Evolutionary conservation across 2,113 vertebrate genomes (phyloP), one percentile per base, ranked within the genome.

Genomic region (Festucalex cinctus): DNA sequence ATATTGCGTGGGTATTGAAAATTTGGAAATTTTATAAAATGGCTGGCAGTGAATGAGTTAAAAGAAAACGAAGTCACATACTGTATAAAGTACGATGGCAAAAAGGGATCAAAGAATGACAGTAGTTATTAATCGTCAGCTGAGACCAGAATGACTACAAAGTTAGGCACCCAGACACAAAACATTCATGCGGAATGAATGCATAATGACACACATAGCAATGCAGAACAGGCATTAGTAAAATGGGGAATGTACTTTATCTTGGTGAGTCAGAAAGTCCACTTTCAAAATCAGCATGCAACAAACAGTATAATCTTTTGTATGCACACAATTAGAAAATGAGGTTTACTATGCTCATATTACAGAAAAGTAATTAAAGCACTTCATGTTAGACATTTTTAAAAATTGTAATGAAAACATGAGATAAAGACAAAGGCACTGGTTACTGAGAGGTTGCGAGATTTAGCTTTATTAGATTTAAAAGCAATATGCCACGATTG

Each of bases 281-380:
- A 79, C 88, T 88, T 91, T 91, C 93, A 92, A 94, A 94, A 93
- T 95, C 95, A 94, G 94, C 95, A 97, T 98, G 95, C 95, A 97
- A 96, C 94, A 95, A 95, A 94, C 93, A 94, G 94, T 91, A 94
- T 93, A 93, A 94, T 87, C 16, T 32, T 46, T 39, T 8, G 7
- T 36, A 19, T 51, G 9, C 13, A 59, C 91, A 93, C 90, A 92
- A 93, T 93, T 89, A 89, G 93, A 91, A 94, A 91, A 92, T 26
- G 51, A 53, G 22, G 22, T 10, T 13, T 5, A 24, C 10, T 9
- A 20, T 49, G 48, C n/a, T 53, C 22, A 24, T 26, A 57, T 57
- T 57, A 32, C n/a, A 19, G 32, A 32, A 35, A 48, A 35, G 60
- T 43, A 32, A 64, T 20, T 19, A 3, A 57, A 32, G 24, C 26